Evolutionary conservation across 2,113 vertebrate genomes (phyloP).

Genomic region (Nannospalax galili): DNA sequence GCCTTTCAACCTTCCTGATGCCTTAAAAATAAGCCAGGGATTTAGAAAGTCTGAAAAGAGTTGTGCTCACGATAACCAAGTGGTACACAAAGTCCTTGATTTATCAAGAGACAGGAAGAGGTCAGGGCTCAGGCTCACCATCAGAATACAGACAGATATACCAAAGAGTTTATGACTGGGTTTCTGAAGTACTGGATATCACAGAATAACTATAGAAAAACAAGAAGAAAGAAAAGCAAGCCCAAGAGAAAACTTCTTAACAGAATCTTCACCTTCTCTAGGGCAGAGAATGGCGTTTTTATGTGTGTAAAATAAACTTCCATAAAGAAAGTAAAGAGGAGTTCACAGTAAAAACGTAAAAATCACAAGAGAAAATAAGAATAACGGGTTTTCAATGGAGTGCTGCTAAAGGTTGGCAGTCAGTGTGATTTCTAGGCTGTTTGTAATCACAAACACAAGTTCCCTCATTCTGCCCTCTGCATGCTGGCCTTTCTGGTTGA

Average conservation of each 20-base stretch:
- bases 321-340: background rate
- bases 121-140: constrained; percentile 33
- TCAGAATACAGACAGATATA: background rate
- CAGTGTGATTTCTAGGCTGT: background rate
- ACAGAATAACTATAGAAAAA: background rate
- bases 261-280: background rate
- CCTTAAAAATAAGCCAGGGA: constrained; percentile 67
- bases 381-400: background rate
- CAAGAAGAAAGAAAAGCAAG: background rate
- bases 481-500: background rate
- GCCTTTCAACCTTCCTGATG: constrained; percentile 20
- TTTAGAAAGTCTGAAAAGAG: constrained; percentile 48
- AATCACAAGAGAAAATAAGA: background rate
- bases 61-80: constrained; percentile 53
- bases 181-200: constrained; percentile 1
- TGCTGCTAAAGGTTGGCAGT: background rate
- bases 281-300: background rate
- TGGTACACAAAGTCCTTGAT: constrained; percentile 27
- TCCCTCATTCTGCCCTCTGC: too few relatives aligned
- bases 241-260: background rate
- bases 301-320: background rate
- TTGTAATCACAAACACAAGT: background rate
- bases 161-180: background rate
- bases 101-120: constrained; percentile 60
- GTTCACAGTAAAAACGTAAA: background rate